Percentiles rank a stretch among this genome's conserved stretches.
Conservation (phyloP, 2,888 invertebrate species). For the Dasysyrphus albostriatus region DNA sequence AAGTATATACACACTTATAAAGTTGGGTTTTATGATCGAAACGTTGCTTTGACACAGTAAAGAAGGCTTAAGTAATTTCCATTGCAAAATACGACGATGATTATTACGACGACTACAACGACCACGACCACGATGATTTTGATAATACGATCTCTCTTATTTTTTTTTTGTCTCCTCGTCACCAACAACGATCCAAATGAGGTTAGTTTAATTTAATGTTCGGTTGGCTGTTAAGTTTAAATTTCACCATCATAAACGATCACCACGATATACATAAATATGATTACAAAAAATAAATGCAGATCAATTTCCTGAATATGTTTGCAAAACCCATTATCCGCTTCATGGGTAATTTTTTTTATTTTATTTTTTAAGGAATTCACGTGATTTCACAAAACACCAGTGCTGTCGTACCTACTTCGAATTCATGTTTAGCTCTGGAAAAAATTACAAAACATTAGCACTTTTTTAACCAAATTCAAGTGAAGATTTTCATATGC, state of each 20-base stretch:
- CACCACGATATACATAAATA: conserved; percentile 2
- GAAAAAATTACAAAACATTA: too few species aligned
- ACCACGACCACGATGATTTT: neutral
- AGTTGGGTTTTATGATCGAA: conserved; percentile 9
- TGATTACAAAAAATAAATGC: conserved; percentile 21
- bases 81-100: conserved; percentile 6
- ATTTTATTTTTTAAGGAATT: neutral
- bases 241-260: conserved; percentile 44
- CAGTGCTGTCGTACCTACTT: conserved; percentile 11
- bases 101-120: neutral
- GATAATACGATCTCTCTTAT: neutral
- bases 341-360: neutral
- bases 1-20: neutral
- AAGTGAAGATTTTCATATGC: too few species aligned
- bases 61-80: neutral
- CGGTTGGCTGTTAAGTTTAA: conserved; percentile 16
- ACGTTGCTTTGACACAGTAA: conserved; percentile 35
- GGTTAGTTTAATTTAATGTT: conserved; percentile 24
- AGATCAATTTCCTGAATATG: conserved; percentile 67
- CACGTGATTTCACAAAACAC: conserved; percentile 2
- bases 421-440: neutral
- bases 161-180: neutral
- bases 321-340: conserved; percentile 60
- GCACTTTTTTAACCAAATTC: too few species aligned
- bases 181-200: neutral